Evolutionary conservation across 2,797 vertebrate species (phyloP), one percentile per base, ranked within the genome.

Genomic region (Zonotrichia albicollis): DNA sequence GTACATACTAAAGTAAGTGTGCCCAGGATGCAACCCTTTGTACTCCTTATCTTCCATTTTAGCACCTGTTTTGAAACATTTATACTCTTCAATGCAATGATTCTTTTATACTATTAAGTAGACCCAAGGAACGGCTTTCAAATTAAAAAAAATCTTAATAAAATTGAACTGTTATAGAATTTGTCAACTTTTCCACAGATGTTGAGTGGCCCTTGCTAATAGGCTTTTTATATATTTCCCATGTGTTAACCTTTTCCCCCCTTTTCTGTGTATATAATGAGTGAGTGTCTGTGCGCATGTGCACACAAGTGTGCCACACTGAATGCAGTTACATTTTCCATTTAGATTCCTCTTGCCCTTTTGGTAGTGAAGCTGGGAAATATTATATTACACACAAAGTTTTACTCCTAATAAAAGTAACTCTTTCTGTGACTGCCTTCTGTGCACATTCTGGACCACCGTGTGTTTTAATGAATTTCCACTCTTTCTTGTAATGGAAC

Each of bases 361-460:
- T 90, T 89, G 71, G 78, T 94, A 89, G 73, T 58, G 64, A 94
- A 77, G 43, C 87, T 95, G 93, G 94, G 94, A 97, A 97, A 96
- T 97, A 94, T 94, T 96, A 94, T 78, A 84, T 97, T 97, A 96
- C 90, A 95, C 46, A 92, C 92, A 94, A 95, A 94, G 72, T 94
- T 95, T 97, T 97, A 73, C 95, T 97, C 93, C 91, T 89, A 92
- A 94, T 94, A 95, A 96, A 97, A 94, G 58, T 90, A 94, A 93
- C 85, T 95, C 84, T 93, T 96, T 89, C 93, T 96, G 77, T 96
- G 94, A 91, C 89, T 81, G 73, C 95, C 87, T 94, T 89, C 80
- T 93, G 88, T 94, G 89, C 48, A 77, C 11, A 3, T 45, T 94
- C 75, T 91, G 93, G 96, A 96, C 90, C 96, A 96, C 84, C 97